These are phyloP conservation scores for Ditylenchus dipsaci DNA, from an alignment of 1,140 invertebrate genomes.

Conservation along the genomic window DNA sequence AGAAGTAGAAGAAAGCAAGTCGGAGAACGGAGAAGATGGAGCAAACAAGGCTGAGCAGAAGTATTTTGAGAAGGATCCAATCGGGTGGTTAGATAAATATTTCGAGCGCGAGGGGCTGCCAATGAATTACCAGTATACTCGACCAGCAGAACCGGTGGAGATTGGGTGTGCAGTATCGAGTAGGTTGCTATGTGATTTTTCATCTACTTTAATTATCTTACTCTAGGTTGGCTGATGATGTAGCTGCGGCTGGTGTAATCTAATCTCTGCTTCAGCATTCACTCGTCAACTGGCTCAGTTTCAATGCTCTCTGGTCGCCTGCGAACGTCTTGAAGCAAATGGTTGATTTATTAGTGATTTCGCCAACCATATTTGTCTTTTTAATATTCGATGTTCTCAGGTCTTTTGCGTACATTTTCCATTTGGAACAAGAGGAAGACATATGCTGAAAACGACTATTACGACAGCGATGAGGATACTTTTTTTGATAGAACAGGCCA, in stretches of 20 bases:
- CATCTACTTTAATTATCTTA: conserved; percentile 62
- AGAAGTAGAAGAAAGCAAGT: conserved; percentile 71
- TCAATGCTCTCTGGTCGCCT: conserved; percentile 23
- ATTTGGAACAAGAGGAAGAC: conserved; percentile 67
- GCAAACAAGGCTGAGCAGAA: conserved; percentile 58
- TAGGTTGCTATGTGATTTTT: conserved; percentile 57
- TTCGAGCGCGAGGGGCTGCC: conserved; percentile 87
- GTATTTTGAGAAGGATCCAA: conserved; percentile 81
- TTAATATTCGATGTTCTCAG: neutral
- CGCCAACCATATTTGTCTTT: neutral
- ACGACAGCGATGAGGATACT: conserved; percentile 93
- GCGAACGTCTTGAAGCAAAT: conserved; percentile 26
- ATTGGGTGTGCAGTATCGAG: conserved; percentile 70
- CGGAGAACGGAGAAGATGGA: conserved; percentile 63
- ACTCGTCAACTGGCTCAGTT: conserved; percentile 19
- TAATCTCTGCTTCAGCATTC: conserved; percentile 21
- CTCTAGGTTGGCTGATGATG: conserved; percentile 26
- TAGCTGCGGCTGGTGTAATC: conserved; percentile 17
- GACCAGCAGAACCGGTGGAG: conserved; percentile 69
- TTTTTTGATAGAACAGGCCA: conserved; percentile 89
- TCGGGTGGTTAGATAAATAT: conserved; percentile 85
- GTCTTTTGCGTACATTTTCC: conserved; percentile 19
- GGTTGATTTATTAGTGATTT: neutral
- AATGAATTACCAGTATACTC: conserved; percentile 76
- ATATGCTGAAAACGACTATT: conserved; percentile 83